Evolutionary conservation across 2,888 invertebrate species (phyloP).

Genomic region (Helobdella robusta): DNA sequence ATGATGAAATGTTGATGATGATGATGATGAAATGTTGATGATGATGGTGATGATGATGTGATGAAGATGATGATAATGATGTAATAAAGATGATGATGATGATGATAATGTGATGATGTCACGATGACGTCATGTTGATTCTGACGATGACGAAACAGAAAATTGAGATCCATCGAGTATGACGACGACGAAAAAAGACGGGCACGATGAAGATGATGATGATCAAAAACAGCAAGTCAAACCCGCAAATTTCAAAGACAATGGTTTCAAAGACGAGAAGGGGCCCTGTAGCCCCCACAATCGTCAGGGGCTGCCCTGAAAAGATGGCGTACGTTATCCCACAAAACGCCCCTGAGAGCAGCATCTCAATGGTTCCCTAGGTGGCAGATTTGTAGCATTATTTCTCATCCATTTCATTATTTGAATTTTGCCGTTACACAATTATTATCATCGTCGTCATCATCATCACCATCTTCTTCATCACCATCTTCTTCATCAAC

Average conservation of each 20-base stretch:
- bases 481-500: no score
- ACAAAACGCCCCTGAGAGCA: conserved; percentile 51
- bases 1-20: no score
- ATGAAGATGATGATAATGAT: no score
- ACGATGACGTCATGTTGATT: no score
- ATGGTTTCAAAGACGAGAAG: conserved; percentile 53
- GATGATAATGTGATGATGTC: no score
- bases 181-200: no score
- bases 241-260: conserved; percentile 44
- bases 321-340: conserved; percentile 48
- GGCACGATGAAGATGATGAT: not conserved
- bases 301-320: conserved; percentile 52
- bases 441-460: not conserved
- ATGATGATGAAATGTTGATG: no score
- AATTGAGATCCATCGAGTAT: no score
- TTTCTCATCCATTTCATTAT: not conserved
- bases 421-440: not conserved
- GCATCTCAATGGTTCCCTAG: conserved; percentile 55
- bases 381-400: not conserved
- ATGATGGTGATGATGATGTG: no score
- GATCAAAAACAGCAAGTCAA: not conserved
- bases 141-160: no score
- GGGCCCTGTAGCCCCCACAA: conserved; percentile 52
- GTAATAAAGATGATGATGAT: no score
- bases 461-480: no score